phyloP scores from a whole-genome alignment of 2,797 vertebrate genomes.

The Esox masquinongy region DNA sequence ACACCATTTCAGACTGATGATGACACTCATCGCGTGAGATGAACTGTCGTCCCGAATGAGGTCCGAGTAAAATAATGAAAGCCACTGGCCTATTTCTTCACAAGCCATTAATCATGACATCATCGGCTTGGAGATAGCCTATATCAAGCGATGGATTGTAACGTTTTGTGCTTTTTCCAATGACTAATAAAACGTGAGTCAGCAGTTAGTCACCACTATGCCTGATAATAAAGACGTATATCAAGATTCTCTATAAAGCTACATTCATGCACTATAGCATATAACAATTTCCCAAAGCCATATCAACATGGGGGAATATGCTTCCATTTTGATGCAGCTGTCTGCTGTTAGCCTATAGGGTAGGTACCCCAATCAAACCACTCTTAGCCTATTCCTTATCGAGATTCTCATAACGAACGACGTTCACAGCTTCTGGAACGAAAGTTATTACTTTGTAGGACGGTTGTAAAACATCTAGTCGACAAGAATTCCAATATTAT shows the following conservation, averaged over 20 bases:
- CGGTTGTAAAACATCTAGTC: slow-evolving; percentile 29
- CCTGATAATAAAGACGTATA: background rate
- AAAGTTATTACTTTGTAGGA: slow-evolving; percentile 34
- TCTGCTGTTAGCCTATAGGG: slow-evolving; percentile 30
- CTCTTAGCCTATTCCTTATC: background rate
- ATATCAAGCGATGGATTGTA: slow-evolving; percentile 26
- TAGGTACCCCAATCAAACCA: slow-evolving; percentile 33
- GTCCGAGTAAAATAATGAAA: background rate
- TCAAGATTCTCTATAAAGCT: background rate
- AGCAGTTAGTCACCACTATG: background rate
- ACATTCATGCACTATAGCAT: background rate
- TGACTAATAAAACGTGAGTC: slow-evolving; percentile 20
- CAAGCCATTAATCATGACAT: slow-evolving; percentile 5
- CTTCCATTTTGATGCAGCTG: slow-evolving; percentile 64
- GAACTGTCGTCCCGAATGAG: background rate
- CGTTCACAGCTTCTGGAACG: background rate
- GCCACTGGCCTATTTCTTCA: background rate
- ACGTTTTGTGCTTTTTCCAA: slow-evolving; percentile 47
- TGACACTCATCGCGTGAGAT: slow-evolving; percentile 19
- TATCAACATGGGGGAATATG: slow-evolving; percentile 11
- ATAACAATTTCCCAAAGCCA: slow-evolving; percentile 12
- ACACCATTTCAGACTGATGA: slow-evolving; percentile 31
- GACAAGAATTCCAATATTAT: background rate
- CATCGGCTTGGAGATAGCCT: background rate
- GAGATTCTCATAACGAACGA: background rate